Conservation (phyloP, 2,113 vertebrate genomes). For the Terrapene triunguis region DNA sequence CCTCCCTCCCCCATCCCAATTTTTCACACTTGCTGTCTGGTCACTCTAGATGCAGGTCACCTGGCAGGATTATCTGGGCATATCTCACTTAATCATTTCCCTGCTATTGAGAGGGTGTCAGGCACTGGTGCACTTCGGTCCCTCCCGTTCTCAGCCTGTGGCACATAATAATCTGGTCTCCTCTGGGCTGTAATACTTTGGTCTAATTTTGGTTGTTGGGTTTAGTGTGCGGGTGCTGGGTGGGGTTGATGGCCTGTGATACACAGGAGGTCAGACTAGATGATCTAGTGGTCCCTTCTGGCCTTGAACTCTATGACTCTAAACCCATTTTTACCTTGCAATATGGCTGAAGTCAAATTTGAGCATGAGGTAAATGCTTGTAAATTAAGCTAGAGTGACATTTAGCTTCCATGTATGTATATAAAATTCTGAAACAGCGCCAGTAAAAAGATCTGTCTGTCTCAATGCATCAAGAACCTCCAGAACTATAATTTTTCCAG, state of each 20-base stretch:
- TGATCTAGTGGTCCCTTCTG: not conserved
- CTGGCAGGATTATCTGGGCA: not conserved
- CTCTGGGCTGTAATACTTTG: not conserved
- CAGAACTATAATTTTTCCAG: slow-evolving; percentile 31
- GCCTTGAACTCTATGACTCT: not conserved
- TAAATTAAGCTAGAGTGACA: not conserved
- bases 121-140: not conserved
- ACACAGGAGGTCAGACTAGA: not conserved
- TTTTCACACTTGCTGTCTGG: no score
- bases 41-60: not conserved
- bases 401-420: not conserved
- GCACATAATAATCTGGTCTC: not conserved
- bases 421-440: slow-evolving; percentile 22
- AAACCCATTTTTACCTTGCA: not conserved
- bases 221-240: not conserved
- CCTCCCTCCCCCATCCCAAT: no score
- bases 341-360: slow-evolving; percentile 6
- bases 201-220: not conserved
- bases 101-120: fast-evolving
- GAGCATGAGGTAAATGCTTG: not conserved
- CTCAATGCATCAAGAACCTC: not conserved
- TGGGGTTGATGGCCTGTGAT: not conserved
- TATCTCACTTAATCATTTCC: not conserved
- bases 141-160: not conserved
- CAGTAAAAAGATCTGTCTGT: not conserved